phyloP scores from a whole-genome alignment of 2,797 vertebrate species.

The Tangara arthus region DNA sequence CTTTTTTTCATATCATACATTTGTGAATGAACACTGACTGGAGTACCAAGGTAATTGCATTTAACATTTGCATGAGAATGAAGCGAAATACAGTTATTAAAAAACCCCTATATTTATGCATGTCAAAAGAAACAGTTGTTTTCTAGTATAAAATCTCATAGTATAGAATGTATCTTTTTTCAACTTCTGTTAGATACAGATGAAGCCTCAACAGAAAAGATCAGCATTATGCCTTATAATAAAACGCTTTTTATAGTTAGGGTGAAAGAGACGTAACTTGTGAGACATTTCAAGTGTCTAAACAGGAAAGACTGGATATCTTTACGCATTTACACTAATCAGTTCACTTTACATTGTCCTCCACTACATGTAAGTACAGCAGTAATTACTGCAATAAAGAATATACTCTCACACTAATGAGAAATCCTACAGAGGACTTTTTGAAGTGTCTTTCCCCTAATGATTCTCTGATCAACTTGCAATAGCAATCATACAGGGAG shows the following conservation, averaged over 20 bases:
- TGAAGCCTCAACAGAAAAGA: background rate
- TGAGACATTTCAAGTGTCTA: background rate
- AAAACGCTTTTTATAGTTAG: background rate
- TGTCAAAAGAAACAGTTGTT: background rate
- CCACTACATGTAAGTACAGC: background rate
- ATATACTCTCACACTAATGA: background rate
- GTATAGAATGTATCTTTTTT: background rate
- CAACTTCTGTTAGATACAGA: background rate
- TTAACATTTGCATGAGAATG: background rate
- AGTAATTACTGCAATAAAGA: background rate
- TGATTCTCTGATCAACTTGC: background rate
- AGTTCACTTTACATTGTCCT: background rate
- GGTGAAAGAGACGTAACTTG: background rate
- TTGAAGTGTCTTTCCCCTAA: background rate
- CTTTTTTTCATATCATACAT: background rate
- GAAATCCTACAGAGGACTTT: conserved; percentile 7
- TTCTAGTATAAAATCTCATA: background rate
- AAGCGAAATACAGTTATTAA: background rate
- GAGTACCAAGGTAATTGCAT: background rate
- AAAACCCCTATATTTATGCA: background rate
- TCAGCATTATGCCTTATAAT: background rate
- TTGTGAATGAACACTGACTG: background rate
- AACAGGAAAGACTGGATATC: background rate
- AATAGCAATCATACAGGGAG: background rate
- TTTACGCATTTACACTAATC: background rate